Evolutionary conservation across 2,888 invertebrate genomes (phyloP).

Genomic region (Cheiracanthium punctorium): DNA sequence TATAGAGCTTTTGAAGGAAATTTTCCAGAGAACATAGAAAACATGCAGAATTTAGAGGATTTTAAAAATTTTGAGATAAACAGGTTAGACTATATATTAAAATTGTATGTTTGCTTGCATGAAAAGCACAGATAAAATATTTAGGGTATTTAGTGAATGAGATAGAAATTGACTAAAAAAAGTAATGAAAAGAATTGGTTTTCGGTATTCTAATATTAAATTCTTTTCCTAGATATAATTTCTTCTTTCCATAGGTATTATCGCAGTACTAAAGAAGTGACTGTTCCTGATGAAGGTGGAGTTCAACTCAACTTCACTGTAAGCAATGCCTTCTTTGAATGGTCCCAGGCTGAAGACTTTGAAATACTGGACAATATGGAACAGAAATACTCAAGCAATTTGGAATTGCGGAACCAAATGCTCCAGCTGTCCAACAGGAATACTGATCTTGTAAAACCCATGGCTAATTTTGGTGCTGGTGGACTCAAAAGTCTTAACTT

Average conservation of each 20-base stretch:
- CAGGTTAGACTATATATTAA: too few species aligned
- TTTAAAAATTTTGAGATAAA: too few species aligned
- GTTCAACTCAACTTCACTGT: constrained; percentile 85
- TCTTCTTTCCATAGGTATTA: constrained; percentile 65
- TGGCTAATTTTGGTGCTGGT: constrained; percentile 81
- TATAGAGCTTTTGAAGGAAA: too few species aligned
- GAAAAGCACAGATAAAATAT: too few species aligned
- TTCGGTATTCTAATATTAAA: too few species aligned
- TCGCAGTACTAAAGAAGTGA: constrained; percentile 35
- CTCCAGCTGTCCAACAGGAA: constrained; percentile 83
- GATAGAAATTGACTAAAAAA: too few species aligned
- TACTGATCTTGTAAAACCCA: constrained; percentile 83
- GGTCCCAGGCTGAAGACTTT: constrained; percentile 79
- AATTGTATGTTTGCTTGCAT: too few species aligned
- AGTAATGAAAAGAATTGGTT: too few species aligned
- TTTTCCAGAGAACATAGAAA: too few species aligned
- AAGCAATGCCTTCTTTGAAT: constrained; percentile 88
- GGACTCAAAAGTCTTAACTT: constrained; percentile 65
- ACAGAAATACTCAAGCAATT: constrained; percentile 82
- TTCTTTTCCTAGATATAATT: too few species aligned
- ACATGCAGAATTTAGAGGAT: too few species aligned
- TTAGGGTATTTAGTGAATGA: too few species aligned
- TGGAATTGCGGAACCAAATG: constrained; percentile 82
- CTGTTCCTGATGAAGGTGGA: constrained; percentile 79
- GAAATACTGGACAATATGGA: constrained; percentile 77